Base-by-base conservation (phyloP, 2,113 vertebrate genomes). In the Urocitellus parryii region DNA sequence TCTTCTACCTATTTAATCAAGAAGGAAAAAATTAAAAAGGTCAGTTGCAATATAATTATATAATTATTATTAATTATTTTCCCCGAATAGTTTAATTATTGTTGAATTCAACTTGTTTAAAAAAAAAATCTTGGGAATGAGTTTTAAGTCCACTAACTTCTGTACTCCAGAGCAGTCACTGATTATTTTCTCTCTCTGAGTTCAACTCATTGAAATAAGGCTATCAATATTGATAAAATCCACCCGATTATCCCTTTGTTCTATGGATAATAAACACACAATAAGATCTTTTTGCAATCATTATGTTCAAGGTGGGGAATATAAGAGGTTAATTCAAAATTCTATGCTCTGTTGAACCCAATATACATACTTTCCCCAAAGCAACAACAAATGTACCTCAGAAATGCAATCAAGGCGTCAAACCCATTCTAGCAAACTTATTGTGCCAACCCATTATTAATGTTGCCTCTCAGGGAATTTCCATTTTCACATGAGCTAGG, bases 241-340 rank as follows among this genome's bases (percentile, higher is more conserved):
- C 81, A 73, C 67, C n/a, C 88, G 39, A 48, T 58, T 37, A 48
- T 2, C 81, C 65, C 8, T 94, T 91, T 81, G 16, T 74, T 76
- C 37, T 10, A 78, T 16, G 10, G 4, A 85, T 16, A 18, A 96
- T 97, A 90, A 96, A 95, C 94, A 91, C 39, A 82, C 29, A 85
- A 90, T 48, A 97, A 97, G 83, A 98, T 92, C 84, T 88, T 96
- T 84, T 8, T 25, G 97, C 91, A 97, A 93, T 94, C 45, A 95
- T 96, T 98, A 97, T 97, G 96, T 95, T 98, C 90, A 96, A 93
- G 92, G 94, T 97, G 82, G 98, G 93, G 97, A 96, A 98, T 90
- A 97, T 97, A 97, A 98, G 95, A 98, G 96, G 98, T 98, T 98
- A 98, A 98, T 98, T 98, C 97, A 98, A 98, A 98, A 97, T 98